Base-by-base conservation (phyloP, 2,888 invertebrate genomes). In the Psylliodes chrysocephalus region DNA sequence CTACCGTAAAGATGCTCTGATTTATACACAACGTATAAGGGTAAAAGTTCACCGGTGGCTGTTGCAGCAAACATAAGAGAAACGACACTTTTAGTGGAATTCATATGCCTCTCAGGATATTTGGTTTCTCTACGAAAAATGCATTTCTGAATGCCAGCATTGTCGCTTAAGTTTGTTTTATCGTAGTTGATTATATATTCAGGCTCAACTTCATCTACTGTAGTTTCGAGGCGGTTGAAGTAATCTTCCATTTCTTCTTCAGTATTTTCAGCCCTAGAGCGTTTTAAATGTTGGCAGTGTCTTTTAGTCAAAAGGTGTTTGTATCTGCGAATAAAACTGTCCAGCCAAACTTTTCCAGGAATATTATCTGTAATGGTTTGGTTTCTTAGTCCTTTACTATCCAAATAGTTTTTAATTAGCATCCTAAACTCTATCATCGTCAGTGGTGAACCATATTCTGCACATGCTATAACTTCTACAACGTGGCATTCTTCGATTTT, bases 81-180 rank as follows among this genome's bases (percentile, higher is more conserved):
- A n/a, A n/a, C n/a, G n/a, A n/a, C n/a, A n/a, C n/a, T n/a, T n/a
- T n/a, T n/a, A n/a, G n/a, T n/a, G n/a, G n/a, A n/a, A n/a, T n/a
- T n/a, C n/a, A n/a, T n/a, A n/a, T n/a, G n/a, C n/a, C n/a, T n/a
- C n/a, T n/a, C n/a, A n/a, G n/a, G n/a, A n/a, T n/a, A 68, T 55
- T 60, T 56, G 14, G 59, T 44, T n/a, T 60, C 64, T 35, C 53
- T 59, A 30, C 51, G 54, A 53, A 62, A 64, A 62, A 67, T 59
- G 46, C 42, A 51, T 33, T 65, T 67, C 51, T 55, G 46, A 10
- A 18, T 14, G n/a, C 55, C 62, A 25, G 64, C 63, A 28, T 67
- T 55, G 44, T 67, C 67, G n/a, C 59, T 63, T 33, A 59, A 42
- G 38, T 67, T 67, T 8, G 63, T 68, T 49, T 68, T 65, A 49